Evolutionary conservation across 2,888 invertebrate species (phyloP).

Genomic region (Epiblema foenella): DNA sequence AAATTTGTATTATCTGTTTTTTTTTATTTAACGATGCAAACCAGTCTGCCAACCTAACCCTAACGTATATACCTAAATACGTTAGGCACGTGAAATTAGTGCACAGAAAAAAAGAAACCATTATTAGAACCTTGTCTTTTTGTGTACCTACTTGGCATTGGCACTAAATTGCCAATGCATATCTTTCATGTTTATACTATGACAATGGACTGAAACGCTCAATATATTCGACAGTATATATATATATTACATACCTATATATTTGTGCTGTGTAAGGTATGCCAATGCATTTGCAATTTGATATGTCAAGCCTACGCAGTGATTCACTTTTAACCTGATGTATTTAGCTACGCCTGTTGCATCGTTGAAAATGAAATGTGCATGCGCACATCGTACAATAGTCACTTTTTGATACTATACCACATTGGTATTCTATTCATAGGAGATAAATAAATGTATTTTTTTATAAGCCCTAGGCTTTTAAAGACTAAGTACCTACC

Average conservation of each 20-base stretch:
- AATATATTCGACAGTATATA: background rate
- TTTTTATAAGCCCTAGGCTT: background rate
- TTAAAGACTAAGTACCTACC: background rate
- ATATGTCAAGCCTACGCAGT: background rate
- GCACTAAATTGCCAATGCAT: background rate
- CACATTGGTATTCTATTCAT: too few species aligned
- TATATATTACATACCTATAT: background rate
- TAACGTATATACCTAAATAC: too few species aligned
- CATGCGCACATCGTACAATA: background rate
- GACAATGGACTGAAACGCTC: background rate
- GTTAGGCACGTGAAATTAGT: too few species aligned
- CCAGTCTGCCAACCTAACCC: background rate
- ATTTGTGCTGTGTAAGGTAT: background rate
- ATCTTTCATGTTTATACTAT: background rate
- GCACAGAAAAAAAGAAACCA: too few species aligned
- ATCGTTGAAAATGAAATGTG: slow-evolving; percentile 12
- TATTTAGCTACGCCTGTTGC: slow-evolving; percentile 9
- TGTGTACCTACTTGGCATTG: background rate
- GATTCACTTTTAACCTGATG: background rate
- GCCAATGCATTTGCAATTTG: slow-evolving; percentile 3
- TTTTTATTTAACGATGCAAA: background rate
- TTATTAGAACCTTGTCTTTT: background rate
- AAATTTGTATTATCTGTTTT: background rate
- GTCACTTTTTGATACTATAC: background rate
- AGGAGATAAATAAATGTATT: too few species aligned